Evolutionary conservation across 2,797 vertebrate species (phyloP), one percentile per base, ranked within the genome.

Genomic region (Phataginus tetradactyla): DNA sequence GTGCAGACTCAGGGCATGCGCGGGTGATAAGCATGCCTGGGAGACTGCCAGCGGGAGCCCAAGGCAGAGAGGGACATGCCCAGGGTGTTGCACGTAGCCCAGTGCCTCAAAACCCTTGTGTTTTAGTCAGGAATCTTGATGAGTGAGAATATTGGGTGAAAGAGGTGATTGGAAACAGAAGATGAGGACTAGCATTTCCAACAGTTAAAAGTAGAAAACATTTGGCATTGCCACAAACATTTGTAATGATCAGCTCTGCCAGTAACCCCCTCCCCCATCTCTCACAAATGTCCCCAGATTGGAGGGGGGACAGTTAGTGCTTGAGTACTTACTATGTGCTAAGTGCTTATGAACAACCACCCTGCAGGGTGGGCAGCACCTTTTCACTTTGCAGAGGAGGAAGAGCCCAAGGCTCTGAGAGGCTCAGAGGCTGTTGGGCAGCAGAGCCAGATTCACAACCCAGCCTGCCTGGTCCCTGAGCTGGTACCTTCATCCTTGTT

Each of bases 111-210:
- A 78, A 84, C 39, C n/a, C 57, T 86, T 3, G 0, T 80, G 15
- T 86, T 75, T 91, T 64, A 66, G 75, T 93, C 61, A 57, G 57
- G 81, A 66, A 49, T 86, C 78, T 71, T 68, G 64, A 51, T 64
- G 90, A 85, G 57, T 80, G 57, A 57, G 91, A 77, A 45, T 93
- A 89, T 20, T 91, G 75, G 79, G 55, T 94, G 32, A 66, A 86
- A 72, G 72, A 91, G 25, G 55, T 91, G 66, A 68, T 6, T 74
- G 63, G 93, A 95, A 96, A 72, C 39, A 72, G 90, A 75, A 85
- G 88, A 81, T 68, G 64, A 72, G 71, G 66, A 83, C 12, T 42
- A 68, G 57, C 53, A 81, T 92, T 78, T 96, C 49, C 39, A 66
- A 7, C 32, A 75, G 78, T 74, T 81, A 85, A 83, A 83, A 71